A percentile compares a stretch with the other conserved stretches of the same genome.
phyloP scores from a whole-genome alignment of 2,113 vertebrate genomes.

The Caloenas nicobarica region DNA sequence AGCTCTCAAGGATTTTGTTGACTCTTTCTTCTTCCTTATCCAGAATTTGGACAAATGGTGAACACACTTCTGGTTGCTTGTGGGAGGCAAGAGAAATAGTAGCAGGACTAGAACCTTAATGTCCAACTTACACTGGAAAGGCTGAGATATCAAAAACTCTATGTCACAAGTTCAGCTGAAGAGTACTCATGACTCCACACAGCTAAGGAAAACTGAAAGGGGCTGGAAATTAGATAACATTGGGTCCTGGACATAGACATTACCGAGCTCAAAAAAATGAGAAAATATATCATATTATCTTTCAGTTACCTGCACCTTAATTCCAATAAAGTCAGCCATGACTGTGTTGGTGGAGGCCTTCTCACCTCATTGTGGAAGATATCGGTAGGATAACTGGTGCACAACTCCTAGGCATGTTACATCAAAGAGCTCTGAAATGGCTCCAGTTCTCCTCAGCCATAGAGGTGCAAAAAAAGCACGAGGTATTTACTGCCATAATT shows the following conservation, averaged over 20 bases:
- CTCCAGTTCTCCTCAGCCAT: not conserved
- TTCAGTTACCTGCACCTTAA: not conserved
- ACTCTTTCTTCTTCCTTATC: not conserved
- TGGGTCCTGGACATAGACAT: not conserved
- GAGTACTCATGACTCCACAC: not conserved
- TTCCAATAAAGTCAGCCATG: not conserved
- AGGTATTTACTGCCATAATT: not conserved
- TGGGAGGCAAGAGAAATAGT: not conserved
- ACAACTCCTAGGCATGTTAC: not conserved
- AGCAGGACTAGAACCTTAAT: not conserved
- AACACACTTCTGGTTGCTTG: not conserved
- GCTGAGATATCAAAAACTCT: not conserved
- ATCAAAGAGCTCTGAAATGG: not conserved
- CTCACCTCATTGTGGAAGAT: not conserved
- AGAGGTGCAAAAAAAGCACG: not conserved
- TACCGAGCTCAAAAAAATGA: not conserved
- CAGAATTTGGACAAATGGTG: not conserved
- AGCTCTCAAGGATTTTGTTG: not conserved
- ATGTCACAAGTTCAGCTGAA: not conserved
- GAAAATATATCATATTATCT: not conserved
- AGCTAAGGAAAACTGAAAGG: not conserved
- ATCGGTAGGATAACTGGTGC: not conserved
- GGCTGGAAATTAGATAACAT: not conserved
- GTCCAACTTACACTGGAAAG: not conserved
- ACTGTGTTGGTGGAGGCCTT: not conserved